Evolutionary conservation across 2,888 invertebrate species (phyloP), one percentile per base, ranked within the genome.

Genomic region (Dendrolimus houi): DNA sequence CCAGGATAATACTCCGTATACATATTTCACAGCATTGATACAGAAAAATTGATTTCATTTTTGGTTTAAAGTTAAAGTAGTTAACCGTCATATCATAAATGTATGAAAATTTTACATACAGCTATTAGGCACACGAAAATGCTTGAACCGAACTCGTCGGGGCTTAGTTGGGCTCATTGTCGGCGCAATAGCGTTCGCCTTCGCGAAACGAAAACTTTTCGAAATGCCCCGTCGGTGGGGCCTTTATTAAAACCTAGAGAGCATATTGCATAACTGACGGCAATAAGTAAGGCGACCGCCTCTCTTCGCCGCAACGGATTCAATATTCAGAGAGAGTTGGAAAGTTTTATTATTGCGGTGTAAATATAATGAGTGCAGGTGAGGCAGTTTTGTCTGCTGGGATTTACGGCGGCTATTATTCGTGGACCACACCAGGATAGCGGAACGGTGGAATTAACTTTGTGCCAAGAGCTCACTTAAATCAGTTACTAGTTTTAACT

Each of bases 341-440:
- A 81, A 89, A 89, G 83, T 89, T 90, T 90, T 87, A 87, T 88
- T 88, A 89, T 88, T 87, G 83, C 86, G 83, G 87, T 85, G 81
- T 89, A 88, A 87, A 88, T 86, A 88, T 88, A 88, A 89, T 85
- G 87, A 89, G 86, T 85, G 85, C 86, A 88, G 88, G 89, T 88
- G 85, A 87, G 82, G 75, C 81, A 75, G 79, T 82, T 82, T 75
- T 77, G 85, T 85, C 87, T 85, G 82, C 69, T 62, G 80, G 83
- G 85, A 88, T 86, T 88, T 85, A 85, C 78, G 72, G 64, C 72
- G 66, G 73, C 75, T 77, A 75, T 80, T 82, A 82, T 80, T 77
- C 75, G 67, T 59, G 68, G 68, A 69, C 71, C 64, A 67, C 67
- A 70, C 68, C 65, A 81, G 83, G 81, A 83, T 76, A 79, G 74